A percentile compares a stretch with the other conserved stretches of the same genome.
Evolutionary conservation across 2,797 vertebrate species (phyloP).

Genomic region (Amblyraja radiata): DNA sequence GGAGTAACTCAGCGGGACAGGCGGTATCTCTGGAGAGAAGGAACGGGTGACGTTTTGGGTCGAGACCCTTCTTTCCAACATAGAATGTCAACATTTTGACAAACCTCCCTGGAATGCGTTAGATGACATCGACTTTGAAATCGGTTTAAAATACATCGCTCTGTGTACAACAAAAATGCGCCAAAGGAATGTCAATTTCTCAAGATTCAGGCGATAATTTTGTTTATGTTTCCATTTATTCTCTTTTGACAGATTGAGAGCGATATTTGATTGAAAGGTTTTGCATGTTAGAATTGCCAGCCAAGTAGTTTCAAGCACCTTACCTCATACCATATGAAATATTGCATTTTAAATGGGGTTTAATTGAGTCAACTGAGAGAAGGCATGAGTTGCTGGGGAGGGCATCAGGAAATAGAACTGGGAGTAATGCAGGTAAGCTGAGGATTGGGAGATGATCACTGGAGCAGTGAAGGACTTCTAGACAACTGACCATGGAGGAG

Average conservation of each 20-base stretch:
- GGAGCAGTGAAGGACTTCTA: no score
- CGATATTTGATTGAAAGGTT: neutral
- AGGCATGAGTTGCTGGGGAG: no score
- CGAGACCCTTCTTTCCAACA: no score
- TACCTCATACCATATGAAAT: neutral
- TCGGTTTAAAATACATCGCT: neutral
- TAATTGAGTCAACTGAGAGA: neutral
- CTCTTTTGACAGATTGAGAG: neutral
- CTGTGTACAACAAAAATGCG: neutral
- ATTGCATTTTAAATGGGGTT: neutral
- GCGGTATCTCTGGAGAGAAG: no score
- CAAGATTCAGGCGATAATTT: neutral
- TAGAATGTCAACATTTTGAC: neutral
- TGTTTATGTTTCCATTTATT: neutral
- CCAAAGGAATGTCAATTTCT: neutral
- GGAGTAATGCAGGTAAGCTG: no score
- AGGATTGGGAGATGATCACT: no score
- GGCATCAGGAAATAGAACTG: no score
- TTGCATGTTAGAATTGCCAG: neutral
- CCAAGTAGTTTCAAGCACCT: neutral
- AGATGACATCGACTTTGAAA: neutral
- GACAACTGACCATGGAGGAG: no score
- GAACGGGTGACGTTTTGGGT: no score
- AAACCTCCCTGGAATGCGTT: neutral
- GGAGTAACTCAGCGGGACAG: no score